A percentile compares a stretch with the other conserved stretches of the same genome.
Conservation (phyloP, 2,113 vertebrate genomes). For the Callipepla californica region DNA sequence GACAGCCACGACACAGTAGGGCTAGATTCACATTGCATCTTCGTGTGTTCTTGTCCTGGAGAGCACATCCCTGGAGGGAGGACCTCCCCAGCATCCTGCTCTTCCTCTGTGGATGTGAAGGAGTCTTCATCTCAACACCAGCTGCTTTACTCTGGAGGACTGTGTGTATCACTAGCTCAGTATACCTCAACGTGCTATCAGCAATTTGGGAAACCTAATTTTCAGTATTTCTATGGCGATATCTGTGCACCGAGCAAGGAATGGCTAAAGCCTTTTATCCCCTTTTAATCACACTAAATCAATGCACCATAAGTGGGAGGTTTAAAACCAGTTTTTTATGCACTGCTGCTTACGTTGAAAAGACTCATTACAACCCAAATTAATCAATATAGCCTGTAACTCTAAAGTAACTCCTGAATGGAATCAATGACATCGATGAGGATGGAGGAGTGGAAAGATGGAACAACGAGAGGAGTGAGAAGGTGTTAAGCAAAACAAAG, state of each 20-base stretch:
- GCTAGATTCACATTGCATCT: too few species aligned
- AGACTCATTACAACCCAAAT: slow-evolving; percentile 19
- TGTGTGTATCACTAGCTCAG: fast-evolving
- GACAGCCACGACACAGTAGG: not conserved
- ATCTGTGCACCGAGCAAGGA: not conserved
- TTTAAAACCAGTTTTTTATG: slow-evolving; percentile 22
- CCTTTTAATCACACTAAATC: slow-evolving; percentile 42
- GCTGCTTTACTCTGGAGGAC: not conserved
- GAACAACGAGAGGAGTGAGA: not conserved
- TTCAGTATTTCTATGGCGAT: not conserved
- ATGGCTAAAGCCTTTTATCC: not conserved
- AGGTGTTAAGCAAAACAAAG: not conserved
- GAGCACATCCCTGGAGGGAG: not conserved
- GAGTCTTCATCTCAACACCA: not conserved
- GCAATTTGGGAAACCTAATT: not conserved
- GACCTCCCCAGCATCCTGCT: not conserved
- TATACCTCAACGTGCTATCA: not conserved
- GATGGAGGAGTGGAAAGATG: not conserved
- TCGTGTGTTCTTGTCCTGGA: not conserved
- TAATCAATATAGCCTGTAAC: slow-evolving; percentile 50
- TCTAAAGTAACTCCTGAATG: slow-evolving; percentile 15
- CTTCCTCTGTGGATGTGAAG: not conserved
- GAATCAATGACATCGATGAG: slow-evolving; percentile 17
- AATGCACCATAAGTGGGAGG: not conserved
- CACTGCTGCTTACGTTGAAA: not conserved